Conservation (phyloP, 1,140 invertebrate species). For the Lethocerus indicus region DNA sequence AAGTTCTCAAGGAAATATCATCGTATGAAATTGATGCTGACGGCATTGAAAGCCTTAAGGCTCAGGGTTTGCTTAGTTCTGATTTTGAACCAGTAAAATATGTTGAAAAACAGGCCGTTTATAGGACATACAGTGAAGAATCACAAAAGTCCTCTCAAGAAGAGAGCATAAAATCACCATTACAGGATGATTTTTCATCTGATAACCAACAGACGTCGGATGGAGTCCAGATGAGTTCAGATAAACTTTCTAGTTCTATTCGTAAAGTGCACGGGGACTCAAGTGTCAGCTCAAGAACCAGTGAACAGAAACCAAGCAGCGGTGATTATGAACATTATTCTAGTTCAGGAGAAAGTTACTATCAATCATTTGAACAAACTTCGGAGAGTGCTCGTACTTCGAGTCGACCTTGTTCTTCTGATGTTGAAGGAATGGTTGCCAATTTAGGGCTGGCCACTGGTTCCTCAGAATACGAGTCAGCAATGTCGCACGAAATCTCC, state of each 20-base stretch:
- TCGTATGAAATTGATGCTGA: too few relatives aligned
- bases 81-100: too few relatives aligned
- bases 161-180: constrained; percentile 23
- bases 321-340: constrained; percentile 59
- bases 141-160: constrained; percentile 21
- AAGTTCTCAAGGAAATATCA: too few relatives aligned
- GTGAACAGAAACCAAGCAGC: constrained; percentile 31
- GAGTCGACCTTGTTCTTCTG: constrained; percentile 71
- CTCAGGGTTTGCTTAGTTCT: too few relatives aligned
- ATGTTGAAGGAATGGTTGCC: constrained; percentile 56
- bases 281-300: too few relatives aligned
- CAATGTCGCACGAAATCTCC: constrained; percentile 56
- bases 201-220: constrained; percentile 20
- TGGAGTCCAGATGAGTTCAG: constrained; percentile 18
- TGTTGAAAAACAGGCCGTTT: constrained; percentile 6
- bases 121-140: constrained; percentile 21
- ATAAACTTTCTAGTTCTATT: constrained; percentile 18
- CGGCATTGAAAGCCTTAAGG: too few relatives aligned
- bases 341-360: constrained; percentile 77
- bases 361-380: constrained; percentile 71
- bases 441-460: constrained; percentile 29
- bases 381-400: constrained; percentile 35
- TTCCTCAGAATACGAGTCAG: constrained; percentile 78
- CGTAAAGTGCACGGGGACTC: constrained; percentile 1
- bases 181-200: constrained; percentile 20